These are phyloP conservation scores for Meta bourneti DNA, from an alignment of 2,888 invertebrate species.

Conservation along the genomic window DNA sequence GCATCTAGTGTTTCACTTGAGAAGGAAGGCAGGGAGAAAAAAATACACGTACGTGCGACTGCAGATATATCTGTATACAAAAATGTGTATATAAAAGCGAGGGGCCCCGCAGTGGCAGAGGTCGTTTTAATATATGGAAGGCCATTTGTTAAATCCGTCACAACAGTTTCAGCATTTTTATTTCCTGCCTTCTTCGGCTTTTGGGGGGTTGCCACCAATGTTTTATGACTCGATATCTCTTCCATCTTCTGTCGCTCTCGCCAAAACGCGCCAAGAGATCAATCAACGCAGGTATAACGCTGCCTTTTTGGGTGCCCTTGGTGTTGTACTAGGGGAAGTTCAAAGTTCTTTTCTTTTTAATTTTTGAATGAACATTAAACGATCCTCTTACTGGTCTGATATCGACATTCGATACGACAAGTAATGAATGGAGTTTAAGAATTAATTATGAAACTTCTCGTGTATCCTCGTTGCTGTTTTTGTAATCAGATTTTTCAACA, in stretches of 20 bases:
- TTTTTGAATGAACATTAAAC: no score
- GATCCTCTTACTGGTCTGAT: no score
- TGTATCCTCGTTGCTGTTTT: no score
- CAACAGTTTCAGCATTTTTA: constrained; percentile 75
- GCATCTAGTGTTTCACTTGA: constrained; percentile 71
- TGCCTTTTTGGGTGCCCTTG: neutral
- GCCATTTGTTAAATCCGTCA: constrained; percentile 75
- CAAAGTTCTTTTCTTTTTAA: no score
- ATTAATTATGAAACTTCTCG: no score
- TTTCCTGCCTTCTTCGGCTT: constrained; percentile 64
- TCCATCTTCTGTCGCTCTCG: constrained; percentile 22
- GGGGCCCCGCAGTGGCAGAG: constrained; percentile 46
- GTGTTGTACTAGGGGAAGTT: no score
- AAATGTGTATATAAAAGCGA: constrained; percentile 42
- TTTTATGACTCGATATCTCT: constrained; percentile 35
- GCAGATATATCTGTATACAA: constrained; percentile 21
- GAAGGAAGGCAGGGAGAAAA: neutral
- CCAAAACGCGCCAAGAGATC: constrained; percentile 57
- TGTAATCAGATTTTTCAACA: no score
- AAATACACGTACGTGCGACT: constrained; percentile 13
- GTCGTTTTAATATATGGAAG: constrained; percentile 75
- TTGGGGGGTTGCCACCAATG: constrained; percentile 50
- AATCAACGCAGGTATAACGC: constrained; percentile 31
- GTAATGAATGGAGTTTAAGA: no score
- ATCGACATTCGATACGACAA: no score